Evolutionary conservation across 1,140 invertebrate genomes (phyloP).

Genomic region (Drusus annulatus): DNA sequence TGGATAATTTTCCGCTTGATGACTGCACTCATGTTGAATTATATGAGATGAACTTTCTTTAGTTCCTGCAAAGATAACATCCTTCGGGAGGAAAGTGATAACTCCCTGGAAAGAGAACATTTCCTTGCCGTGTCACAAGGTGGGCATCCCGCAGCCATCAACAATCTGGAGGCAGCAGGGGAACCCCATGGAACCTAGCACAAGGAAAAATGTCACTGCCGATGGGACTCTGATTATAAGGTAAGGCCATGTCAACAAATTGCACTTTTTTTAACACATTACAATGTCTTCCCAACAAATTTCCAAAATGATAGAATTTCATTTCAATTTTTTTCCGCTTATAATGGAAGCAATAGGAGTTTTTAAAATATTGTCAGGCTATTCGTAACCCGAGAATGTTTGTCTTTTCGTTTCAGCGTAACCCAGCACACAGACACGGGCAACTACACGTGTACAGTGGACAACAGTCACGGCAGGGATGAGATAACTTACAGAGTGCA

Average conservation of each 20-base stretch:
- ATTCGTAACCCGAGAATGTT: no score
- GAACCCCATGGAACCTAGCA: constrained; percentile 78
- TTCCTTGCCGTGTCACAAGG: constrained; percentile 83
- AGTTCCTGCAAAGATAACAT: constrained; percentile 87
- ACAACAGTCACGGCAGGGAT: constrained; percentile 88
- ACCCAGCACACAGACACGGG: constrained; percentile 86
- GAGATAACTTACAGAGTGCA: constrained; percentile 84
- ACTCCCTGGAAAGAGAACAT: constrained; percentile 90
- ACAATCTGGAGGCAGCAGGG: constrained; percentile 84
- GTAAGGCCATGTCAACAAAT: constrained; percentile 61
- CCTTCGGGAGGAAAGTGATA: constrained; percentile 83
- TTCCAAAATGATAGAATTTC: no score
- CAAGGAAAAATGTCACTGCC: constrained; percentile 76
- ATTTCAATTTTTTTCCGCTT: no score
- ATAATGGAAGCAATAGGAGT: no score
- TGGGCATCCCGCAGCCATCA: constrained; percentile 82
- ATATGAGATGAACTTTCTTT: neutral
- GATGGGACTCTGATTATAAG: constrained; percentile 83
- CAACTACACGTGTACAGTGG: constrained; percentile 91
- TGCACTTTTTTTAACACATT: no score
- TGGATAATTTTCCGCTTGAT: no score
- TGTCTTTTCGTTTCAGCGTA: constrained; percentile 61
- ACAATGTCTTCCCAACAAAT: no score
- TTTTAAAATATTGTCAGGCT: no score
- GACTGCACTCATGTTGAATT: no score